Conservation (phyloP, 2,888 invertebrate genomes). For the Rhimphoctona megacephalus region DNA sequence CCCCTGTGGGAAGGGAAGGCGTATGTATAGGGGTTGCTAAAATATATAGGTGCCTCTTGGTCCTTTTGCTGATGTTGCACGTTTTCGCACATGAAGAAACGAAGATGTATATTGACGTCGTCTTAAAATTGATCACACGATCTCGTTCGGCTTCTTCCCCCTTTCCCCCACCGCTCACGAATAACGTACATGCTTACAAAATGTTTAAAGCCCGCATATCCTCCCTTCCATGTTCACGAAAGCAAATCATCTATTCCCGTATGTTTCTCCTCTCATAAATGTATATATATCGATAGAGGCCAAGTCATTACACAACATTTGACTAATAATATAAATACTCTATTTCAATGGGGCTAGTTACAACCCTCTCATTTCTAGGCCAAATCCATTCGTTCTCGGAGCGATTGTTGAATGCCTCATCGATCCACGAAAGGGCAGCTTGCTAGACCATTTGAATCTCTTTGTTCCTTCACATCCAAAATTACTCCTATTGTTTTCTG, state of each 20-base stretch:
- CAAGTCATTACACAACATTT: too few species aligned
- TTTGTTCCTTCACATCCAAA: too few species aligned
- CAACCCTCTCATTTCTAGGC: too few species aligned
- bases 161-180: not conserved
- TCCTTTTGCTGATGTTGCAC: conserved; percentile 48
- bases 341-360: too few species aligned
- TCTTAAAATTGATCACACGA: conserved; percentile 75
- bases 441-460: too few species aligned
- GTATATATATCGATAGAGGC: too few species aligned
- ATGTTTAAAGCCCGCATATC: conserved; percentile 80
- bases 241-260: conserved; percentile 71
- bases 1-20: too few species aligned
- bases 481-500: too few species aligned
- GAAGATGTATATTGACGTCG: conserved; percentile 37
- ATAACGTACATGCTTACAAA: conserved; percentile 77
- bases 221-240: conserved; percentile 49
- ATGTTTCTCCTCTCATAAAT: conserved; percentile 66
- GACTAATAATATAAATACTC: too few species aligned
- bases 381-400: too few species aligned
- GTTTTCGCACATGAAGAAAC: conserved; percentile 18
- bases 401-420: too few species aligned
- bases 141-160: conserved; percentile 25
- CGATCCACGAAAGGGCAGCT: too few species aligned
- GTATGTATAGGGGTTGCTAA: conserved; percentile 37
- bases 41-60: conserved; percentile 50